These are phyloP conservation scores for Sigmodon hispidus DNA, from an alignment of 2,113 vertebrate species.

Conservation along the genomic window DNA sequence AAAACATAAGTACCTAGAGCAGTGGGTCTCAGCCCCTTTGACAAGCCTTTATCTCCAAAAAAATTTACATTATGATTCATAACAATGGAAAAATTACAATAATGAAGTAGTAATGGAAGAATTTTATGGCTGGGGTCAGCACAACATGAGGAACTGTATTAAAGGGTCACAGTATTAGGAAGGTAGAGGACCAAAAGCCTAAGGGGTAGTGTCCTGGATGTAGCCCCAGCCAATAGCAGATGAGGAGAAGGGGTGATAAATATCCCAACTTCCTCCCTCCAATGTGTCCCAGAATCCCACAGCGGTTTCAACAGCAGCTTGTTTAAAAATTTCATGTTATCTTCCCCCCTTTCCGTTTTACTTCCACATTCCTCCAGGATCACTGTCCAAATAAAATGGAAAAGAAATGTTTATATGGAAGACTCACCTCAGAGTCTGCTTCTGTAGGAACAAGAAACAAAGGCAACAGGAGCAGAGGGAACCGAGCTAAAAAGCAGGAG, in stretches of 20 bases:
- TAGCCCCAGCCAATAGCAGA: background rate
- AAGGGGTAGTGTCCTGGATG: background rate
- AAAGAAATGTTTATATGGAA: background rate
- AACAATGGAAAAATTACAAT: background rate
- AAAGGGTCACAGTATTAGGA: background rate
- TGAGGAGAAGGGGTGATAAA: background rate
- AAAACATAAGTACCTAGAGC: background rate
- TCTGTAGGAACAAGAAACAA: background rate
- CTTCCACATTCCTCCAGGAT: background rate
- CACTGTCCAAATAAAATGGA: background rate
- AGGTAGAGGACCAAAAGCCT: background rate
- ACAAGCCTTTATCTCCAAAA: background rate
- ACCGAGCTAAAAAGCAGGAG: background rate
- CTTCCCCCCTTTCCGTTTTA: background rate
- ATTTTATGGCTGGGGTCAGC: background rate
- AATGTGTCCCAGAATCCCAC: background rate
- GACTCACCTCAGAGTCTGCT: background rate
- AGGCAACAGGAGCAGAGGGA: background rate
- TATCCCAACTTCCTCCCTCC: background rate
- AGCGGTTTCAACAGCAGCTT: background rate
- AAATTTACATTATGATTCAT: background rate
- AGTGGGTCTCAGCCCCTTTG: background rate
- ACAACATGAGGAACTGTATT: background rate
- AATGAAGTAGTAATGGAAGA: background rate
- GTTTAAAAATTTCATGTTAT: background rate